Base-by-base conservation (phyloP, 53 echinoderm and acorn worm genomes). In the Paelopatides confundens region DNA sequence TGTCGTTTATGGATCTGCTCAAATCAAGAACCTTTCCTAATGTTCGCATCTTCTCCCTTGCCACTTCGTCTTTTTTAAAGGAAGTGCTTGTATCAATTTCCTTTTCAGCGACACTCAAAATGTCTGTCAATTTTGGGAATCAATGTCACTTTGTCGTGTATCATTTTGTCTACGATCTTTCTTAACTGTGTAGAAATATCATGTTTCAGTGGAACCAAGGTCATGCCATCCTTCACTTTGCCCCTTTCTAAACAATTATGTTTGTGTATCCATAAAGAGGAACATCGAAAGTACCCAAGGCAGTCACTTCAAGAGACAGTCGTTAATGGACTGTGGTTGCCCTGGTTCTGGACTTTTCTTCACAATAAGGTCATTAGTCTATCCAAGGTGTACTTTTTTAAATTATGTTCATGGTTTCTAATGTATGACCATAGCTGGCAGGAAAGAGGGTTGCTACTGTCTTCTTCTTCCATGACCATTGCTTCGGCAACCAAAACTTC, bases 31-130 rank as follows among this genome's bases (percentile, higher is more conserved):
- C 48, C 48, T 14, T 12, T 12, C 10, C 77, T 21, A 87, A 63
- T 2, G 77, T 87, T 24, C 87, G 76, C 86, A 86, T 86, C 35
- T 86, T 86, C 27, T 86, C 86, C 48, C 48, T 48, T 9, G 48
- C 48, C 9, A 48, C 48, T 12, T 48, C 48, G 14, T 48, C 48
- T 48, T 48, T 48, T 76, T 77, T 48, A 14, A 48, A 48, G 10
- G 48, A 48, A 14, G 9, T 48, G 27, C 87, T 76, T 2, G 2
- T n/a, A 31, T 76, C 63, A 2, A 87, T 21, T 27, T 76, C 40
- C 1, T 43, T 62, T 15, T 63, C 46, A 35, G 39, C 87, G n/a
- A 76, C 87, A 62, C 27, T 28, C 15, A 87, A 21, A 5, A 87
- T 87, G 17, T 76, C 43, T 15, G 58, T 87, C 77, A 87, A 10